These are phyloP conservation scores for Papilio machaon DNA, from an alignment of 1,140 invertebrate species.

Conservation along the genomic window DNA sequence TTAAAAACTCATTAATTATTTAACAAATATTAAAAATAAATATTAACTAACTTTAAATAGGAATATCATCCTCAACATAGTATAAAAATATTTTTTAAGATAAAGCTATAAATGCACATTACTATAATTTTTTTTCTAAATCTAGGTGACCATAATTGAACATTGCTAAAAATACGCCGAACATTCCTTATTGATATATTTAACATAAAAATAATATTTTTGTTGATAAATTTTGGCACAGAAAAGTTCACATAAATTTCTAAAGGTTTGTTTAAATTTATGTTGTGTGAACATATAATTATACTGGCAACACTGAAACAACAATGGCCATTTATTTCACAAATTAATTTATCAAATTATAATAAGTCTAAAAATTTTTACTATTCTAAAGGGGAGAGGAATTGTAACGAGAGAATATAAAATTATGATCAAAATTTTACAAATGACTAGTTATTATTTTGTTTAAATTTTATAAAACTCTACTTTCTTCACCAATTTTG, in stretches of 20 bases:
- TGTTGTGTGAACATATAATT: not conserved
- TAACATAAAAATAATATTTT: not conserved
- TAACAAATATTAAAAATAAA: conserved; percentile 11
- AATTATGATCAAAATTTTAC: conserved; percentile 55
- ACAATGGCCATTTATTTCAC: not conserved
- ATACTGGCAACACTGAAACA: not conserved
- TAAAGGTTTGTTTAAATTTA: not conserved
- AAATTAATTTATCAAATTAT: not conserved
- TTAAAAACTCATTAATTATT: not conserved
- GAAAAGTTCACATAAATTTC: not conserved
- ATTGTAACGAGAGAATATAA: conserved; percentile 74
- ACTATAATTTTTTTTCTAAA: not conserved
- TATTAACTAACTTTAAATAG: conserved; percentile 33
- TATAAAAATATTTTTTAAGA: conserved; percentile 39
- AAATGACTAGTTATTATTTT: conserved; percentile 45
- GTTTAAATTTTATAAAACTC: conserved; percentile 27
- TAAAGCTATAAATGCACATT: conserved; percentile 2
- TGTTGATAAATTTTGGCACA: not conserved
- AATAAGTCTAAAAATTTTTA: conserved; percentile 30
- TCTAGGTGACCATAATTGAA: conserved; percentile 22
- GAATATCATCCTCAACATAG: conserved; percentile 44
- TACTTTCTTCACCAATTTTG: not conserved
- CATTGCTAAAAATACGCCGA: not conserved
- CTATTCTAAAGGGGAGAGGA: conserved; percentile 60
- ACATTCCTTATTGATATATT: not conserved